Evolutionary conservation across 92 coral and sea anemone genomes (phyloP), one percentile per base, ranked within the genome.

Genomic region (Ricordea florida): DNA sequence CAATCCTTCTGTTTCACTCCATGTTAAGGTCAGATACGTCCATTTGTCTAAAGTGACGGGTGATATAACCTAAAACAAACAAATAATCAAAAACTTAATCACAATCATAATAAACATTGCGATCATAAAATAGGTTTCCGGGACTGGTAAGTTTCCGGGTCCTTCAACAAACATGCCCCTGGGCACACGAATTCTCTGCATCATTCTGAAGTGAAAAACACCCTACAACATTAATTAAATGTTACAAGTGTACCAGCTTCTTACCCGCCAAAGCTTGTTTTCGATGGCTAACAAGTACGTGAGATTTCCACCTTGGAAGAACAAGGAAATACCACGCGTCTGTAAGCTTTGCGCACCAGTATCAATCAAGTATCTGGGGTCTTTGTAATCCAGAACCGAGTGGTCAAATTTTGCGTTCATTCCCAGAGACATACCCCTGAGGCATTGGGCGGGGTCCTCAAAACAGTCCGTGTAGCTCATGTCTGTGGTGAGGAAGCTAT

Each of bases 291-390:
- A 76, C 25, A 72, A 80, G 64, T 83, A 88, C 23, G 51, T 66
- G 11, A 94, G 75, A 50, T 85, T 77, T 18, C 97, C 97, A 38
- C 58, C 78, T 2, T 72, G 56, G 33, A 84, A 46, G 45, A 72
- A 92, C 38, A 94, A 57, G 1, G 98, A 88, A 24, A 91, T 49
- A 30, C 98, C 98, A 6, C 97, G 89, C 2, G 90, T 76, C 17
- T 86, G 77, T 33, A 83, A 87, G 76, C 97, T 94, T 57, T 87
- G 80, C 3, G 91, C 94, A 7, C 98, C 98, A 14, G 98, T 91
- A 68, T 94, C 98, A 14, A 94, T 67, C 48, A 94, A 64, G 47
- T 94, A 94, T 30, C 88, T 62, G 8, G 92, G 92, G 18, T 91
- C 92, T 16, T 69, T 65, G 74, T 78, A 85, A 10, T 62, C 72